Conservation (phyloP, 2,113 vertebrate genomes). For the Alces alces region DNA sequence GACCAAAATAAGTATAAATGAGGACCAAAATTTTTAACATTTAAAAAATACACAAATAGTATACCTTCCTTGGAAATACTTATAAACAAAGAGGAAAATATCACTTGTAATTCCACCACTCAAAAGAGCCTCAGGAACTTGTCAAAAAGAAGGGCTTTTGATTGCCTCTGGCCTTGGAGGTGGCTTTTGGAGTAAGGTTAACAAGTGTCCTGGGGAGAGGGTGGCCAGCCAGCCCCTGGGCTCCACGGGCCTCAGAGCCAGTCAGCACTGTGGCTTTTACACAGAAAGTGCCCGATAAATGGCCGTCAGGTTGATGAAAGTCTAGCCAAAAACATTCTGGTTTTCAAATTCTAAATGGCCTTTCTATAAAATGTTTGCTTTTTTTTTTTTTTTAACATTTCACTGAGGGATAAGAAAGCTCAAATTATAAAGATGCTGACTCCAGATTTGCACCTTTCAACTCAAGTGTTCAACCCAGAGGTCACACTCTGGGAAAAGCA, state of each 20-base stretch:
- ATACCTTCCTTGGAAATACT: neutral
- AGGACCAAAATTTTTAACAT: neutral
- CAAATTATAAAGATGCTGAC: neutral
- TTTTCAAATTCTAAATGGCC: neutral
- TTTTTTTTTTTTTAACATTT: neutral
- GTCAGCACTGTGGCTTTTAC: neutral
- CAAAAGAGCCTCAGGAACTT: neutral
- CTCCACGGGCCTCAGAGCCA: fast-evolving
- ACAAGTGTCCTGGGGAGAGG: neutral
- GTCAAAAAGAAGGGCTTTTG: neutral
- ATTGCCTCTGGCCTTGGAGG: neutral
- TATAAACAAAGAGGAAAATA: neutral
- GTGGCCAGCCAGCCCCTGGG: neutral
- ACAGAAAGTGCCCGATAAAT: neutral
- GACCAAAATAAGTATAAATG: neutral
- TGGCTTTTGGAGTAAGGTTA: neutral
- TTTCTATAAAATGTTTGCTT: neutral
- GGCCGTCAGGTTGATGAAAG: neutral
- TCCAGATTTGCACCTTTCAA: neutral
- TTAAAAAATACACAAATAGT: neutral
- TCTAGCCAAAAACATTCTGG: neutral
- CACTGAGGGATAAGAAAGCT: neutral
- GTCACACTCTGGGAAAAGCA: neutral
- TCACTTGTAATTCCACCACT: neutral
- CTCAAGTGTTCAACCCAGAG: neutral